These are phyloP conservation scores for Megathymus violae DNA, from an alignment of 1,140 invertebrate genomes.

Conservation along the genomic window DNA sequence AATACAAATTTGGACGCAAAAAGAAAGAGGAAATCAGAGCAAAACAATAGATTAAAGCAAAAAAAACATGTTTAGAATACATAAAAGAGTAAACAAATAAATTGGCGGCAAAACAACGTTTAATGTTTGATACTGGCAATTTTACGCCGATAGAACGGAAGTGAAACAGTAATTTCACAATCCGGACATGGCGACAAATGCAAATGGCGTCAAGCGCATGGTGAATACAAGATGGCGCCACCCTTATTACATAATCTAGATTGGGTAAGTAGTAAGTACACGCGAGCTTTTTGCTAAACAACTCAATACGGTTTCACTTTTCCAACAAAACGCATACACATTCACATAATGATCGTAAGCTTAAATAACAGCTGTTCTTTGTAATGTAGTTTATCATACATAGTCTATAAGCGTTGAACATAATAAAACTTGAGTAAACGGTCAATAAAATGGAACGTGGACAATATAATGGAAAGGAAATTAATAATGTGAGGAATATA, in stretches of 20 bases:
- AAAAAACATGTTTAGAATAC: slow-evolving; percentile 21
- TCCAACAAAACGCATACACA: slow-evolving; percentile 41
- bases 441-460: no score
- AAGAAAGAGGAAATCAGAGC: slow-evolving; percentile 4
- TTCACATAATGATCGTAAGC: slow-evolving; percentile 16
- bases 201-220: slow-evolving; percentile 57
- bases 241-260: slow-evolving; percentile 76
- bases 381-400: slow-evolving; percentile 3
- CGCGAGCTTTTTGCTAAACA: slow-evolving; percentile 69
- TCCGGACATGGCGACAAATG: slow-evolving; percentile 67
- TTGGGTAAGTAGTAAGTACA: slow-evolving; percentile 46
- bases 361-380: slow-evolving; percentile 5
- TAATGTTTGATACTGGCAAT: slow-evolving; percentile 21
- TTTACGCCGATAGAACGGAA: slow-evolving; percentile 57
- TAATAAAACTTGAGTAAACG: no score
- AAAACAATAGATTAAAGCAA: slow-evolving; percentile 1
- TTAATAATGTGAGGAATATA: no score
- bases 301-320: slow-evolving; percentile 64
- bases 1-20: neutral
- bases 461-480: no score
- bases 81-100: slow-evolving; percentile 33
- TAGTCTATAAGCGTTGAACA: no score
- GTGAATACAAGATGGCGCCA: slow-evolving; percentile 60
- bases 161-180: slow-evolving; percentile 78
- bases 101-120: slow-evolving; percentile 24